Conservation (phyloP, 2,888 invertebrate genomes). For the Acanthacorydalis orientalis region DNA sequence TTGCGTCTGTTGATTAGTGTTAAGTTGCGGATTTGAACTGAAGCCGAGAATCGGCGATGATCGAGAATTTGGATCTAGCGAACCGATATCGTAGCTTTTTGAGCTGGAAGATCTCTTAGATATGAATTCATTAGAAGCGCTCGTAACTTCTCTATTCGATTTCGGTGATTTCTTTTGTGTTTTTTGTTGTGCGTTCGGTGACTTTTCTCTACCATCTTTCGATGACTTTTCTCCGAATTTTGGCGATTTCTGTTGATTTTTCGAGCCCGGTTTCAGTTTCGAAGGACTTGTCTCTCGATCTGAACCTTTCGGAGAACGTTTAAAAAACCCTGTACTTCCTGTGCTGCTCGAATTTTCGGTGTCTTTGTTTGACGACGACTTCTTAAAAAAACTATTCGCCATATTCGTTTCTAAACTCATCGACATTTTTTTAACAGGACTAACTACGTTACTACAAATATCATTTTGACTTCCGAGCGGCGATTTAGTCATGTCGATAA, state of each 20-base stretch:
- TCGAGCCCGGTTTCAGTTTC: neutral
- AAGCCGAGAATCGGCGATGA: neutral
- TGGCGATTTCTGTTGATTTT: neutral
- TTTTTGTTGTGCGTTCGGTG: neutral
- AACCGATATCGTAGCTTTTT: neutral
- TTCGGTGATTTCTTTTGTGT: neutral
- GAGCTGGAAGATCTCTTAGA: neutral
- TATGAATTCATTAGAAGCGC: neutral
- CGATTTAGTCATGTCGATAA: conserved; percentile 3
- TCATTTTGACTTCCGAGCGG: conserved; percentile 3
- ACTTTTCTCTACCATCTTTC: neutral
- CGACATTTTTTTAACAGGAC: neutral
- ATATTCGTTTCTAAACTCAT: neutral
- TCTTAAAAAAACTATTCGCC: neutral
- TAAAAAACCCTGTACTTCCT: neutral
- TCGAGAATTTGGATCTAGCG: neutral
- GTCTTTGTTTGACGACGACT: neutral
- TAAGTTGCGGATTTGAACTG: neutral
- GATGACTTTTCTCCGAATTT: neutral
- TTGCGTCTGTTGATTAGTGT: neutral
- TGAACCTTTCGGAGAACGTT: neutral
- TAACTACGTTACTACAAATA: neutral
- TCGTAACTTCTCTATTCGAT: neutral
- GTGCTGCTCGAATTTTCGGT: neutral
- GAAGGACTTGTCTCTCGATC: neutral